Evolutionary conservation across 2,888 invertebrate genomes (phyloP).

Genomic region (Pseudococcus viburni): DNA sequence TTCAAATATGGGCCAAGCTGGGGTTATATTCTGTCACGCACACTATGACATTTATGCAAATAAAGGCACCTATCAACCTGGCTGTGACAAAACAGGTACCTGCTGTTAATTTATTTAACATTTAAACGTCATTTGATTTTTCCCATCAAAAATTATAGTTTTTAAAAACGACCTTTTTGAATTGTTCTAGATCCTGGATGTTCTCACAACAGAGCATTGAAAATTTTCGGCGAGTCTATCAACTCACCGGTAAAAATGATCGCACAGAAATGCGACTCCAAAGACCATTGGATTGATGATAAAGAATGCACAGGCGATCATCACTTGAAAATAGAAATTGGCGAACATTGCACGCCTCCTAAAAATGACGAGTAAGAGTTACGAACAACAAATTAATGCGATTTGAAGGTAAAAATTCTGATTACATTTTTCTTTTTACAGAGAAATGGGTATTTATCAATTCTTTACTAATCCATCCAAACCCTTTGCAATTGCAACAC

Average conservation of each 20-base stretch:
- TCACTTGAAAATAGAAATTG: constrained; percentile 70
- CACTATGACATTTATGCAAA: background rate
- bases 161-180: background rate
- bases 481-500: background rate
- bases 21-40: background rate
- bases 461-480: background rate
- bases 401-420: no score
- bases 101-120: no score
- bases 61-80: background rate
- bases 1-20: background rate
- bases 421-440: background rate
- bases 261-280: background rate
- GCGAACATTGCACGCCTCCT: background rate
- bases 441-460: background rate
- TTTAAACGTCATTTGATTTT: no score
- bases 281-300: background rate
- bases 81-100: background rate
- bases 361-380: background rate
- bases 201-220: background rate
- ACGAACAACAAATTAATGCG: background rate
- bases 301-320: constrained; percentile 69
- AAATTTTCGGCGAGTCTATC: background rate
- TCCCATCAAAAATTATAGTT: no score
- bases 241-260: background rate
- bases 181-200: background rate